Base-by-base conservation (phyloP, 37 sponge, comb jelly and placozoan species). In the Mnemiopsis leidyi region DNA sequence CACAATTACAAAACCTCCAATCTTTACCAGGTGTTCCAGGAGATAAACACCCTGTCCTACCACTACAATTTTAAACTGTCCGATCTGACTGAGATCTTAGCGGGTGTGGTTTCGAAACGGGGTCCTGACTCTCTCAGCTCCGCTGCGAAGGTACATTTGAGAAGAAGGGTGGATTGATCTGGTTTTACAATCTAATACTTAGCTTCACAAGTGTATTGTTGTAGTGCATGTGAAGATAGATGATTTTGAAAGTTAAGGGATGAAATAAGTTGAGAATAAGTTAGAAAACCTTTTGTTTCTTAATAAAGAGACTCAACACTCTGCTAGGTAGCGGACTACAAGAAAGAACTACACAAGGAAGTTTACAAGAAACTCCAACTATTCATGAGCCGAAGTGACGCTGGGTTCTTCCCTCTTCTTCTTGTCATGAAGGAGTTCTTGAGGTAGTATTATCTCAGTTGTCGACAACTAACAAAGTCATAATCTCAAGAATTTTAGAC, bases 61-160 rank as follows among this genome's bases (percentile, higher is more conserved):
- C 90, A 85, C 90, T 85, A 85, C 90, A 40, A 85, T 7, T 85
- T 85, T 37, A 85, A 85, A 40, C 61, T 85, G 61, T n/a, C 35
- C 29, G 90, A 85, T 29, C 3, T 85, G 28, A 85, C 35, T n/a
- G 90, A 85, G 25, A 39, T 40, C 36, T 61, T 85, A 25, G 24
- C 38, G 25, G 39, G 21, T 32, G 79, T 77, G 0, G 9, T 77
- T 18, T 34, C 2, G 1, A 77, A 77, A 34, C 34, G 20, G 9
- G 79, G 26, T 9, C 79, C 26, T 20, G 79, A 77, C 9, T 26
- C 79, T 1, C 35, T 77, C 20, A 77, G 20, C 3, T 31, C 79
- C 18, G 26, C 79, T 77, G 79, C 79, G 0, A 77, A 77, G 79
- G 79, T 77, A 32, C 20, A 32, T n/a, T n/a, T n/a, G n/a, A n/a